Evolutionary conservation across 1,140 invertebrate species (phyloP), one percentile per base, ranked within the genome.

Genomic region (Mactra quadrangularis): DNA sequence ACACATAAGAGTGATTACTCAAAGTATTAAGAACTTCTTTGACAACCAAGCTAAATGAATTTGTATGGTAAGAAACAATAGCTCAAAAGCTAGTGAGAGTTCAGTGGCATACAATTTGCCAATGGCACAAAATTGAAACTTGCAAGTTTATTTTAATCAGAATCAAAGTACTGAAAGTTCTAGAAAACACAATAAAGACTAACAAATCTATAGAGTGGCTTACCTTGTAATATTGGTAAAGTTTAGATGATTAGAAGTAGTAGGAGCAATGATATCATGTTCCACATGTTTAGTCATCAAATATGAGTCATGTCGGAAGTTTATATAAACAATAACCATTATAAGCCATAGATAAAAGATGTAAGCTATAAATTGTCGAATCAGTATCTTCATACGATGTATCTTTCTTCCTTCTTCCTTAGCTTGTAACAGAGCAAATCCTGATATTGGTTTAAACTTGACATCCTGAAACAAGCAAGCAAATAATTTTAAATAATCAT

Each of bases 361-460:
- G 82, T 89, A 91, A 13, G 87, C 87, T 19, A 89, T 29, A 33
- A 88, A 86, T 70, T 91, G 88, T 33, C 89, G 84, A 0, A 91
- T 35, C 82, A 91, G 87, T 22, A 82, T 41, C 15, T 87, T 86
- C 85, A 91, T 87, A 4, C 87, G 83, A 22, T 82, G 72, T 13
- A 89, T 82, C 81, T 89, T 90, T 59, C 83, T 77, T 13, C 89
- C 91, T 38, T 92, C 89, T 50, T 90, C 88, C 29, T 86, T 86
- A 15, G 91, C 91, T 66, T 90, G 90, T 13, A 92, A 62, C 55
- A 92, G 41, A 15, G 91, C 88, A 89, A 88, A 92, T 3, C 91
- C 91, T 31, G 76, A 87, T 22, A 92, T 60, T 9, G 91, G 91
- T 35, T 85, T 83, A 72, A 91, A 90, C 74, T 89, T 90, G 22